Evolutionary conservation across 2,113 vertebrate species (phyloP).

Genomic region (Phalacrocorax brasilianus): DNA sequence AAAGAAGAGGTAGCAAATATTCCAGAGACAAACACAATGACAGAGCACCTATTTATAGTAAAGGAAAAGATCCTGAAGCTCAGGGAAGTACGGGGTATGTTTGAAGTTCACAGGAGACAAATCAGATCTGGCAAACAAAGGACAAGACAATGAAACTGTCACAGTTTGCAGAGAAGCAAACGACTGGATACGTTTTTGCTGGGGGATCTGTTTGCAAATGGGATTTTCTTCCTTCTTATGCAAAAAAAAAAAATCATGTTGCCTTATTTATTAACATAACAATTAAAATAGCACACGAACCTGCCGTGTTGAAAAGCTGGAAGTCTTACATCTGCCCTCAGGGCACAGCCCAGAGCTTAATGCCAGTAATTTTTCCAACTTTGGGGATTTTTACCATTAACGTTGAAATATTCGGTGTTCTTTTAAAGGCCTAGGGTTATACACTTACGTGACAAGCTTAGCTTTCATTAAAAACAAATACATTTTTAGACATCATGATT

Average conservation of each 20-base stretch:
- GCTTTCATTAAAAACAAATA: conserved; percentile 16
- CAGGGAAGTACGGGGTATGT: not conserved
- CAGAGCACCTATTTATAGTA: not conserved
- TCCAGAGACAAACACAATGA: not conserved
- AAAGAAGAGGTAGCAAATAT: not conserved
- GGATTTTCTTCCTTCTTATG: not conserved
- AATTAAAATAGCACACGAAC: not conserved
- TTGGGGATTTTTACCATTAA: not conserved
- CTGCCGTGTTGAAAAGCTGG: not conserved
- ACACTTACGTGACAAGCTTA: not conserved
- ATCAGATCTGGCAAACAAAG: not conserved
- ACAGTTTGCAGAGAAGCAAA: not conserved
- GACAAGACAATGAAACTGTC: not conserved
- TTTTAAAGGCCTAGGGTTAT: not conserved
- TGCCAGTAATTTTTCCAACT: not conserved
- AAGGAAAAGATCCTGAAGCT: not conserved
- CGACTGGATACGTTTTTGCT: not conserved
- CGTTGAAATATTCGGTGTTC: not conserved
- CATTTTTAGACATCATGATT: not conserved
- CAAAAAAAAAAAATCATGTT: not conserved
- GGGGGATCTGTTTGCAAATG: not conserved
- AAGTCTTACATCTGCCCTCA: not conserved
- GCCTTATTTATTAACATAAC: not conserved
- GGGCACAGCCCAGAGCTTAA: not conserved
- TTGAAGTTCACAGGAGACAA: not conserved